A percentile compares a stretch with the other conserved stretches of the same genome.
phyloP scores from a whole-genome alignment of 2,888 invertebrate genomes.

The Merodon equestris region DNA sequence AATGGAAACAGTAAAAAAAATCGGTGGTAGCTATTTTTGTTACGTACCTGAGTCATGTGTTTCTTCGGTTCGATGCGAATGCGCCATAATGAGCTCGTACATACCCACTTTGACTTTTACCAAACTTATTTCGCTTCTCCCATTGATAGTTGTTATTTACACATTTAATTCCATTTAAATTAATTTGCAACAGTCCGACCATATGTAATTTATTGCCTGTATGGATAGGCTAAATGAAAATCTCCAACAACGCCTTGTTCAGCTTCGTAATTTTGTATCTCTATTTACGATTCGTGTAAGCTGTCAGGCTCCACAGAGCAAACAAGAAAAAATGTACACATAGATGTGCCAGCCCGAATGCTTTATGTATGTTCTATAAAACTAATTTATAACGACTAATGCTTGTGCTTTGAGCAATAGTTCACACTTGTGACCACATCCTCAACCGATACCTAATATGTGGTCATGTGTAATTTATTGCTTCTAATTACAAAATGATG shows the following conservation, averaged over 20 bases:
- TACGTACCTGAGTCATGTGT: no score
- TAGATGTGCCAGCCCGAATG: conserved; percentile 34
- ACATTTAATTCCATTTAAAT: conserved; percentile 43
- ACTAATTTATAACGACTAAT: conserved; percentile 63
- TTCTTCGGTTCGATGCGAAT: no score
- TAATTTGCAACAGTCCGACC: conserved; percentile 45
- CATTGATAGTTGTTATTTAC: no score
- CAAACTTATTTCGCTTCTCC: no score
- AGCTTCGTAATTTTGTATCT: conserved; percentile 40
- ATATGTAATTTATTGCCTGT: conserved; percentile 60
- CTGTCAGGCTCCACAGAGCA: conserved; percentile 39
- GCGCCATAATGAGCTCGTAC: no score
- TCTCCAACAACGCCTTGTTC: conserved; percentile 3
- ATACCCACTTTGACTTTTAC: no score
- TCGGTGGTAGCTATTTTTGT: no score
- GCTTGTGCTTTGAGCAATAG: conserved; percentile 69
- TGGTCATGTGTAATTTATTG: conserved; percentile 67
- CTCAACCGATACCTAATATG: conserved; percentile 64
- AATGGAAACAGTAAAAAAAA: no score
- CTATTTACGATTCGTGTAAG: conserved; percentile 43
- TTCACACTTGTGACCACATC: conserved; percentile 73
- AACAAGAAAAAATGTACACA: conserved; percentile 53
- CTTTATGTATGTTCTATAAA: conserved; percentile 66
- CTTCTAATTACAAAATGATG: conserved; percentile 75
- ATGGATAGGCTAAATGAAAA: conserved; percentile 47